A percentile compares a stretch with the other conserved stretches of the same genome.
Conservation (phyloP, 2,797 vertebrate species). For the Emydoidea blandingii region DNA sequence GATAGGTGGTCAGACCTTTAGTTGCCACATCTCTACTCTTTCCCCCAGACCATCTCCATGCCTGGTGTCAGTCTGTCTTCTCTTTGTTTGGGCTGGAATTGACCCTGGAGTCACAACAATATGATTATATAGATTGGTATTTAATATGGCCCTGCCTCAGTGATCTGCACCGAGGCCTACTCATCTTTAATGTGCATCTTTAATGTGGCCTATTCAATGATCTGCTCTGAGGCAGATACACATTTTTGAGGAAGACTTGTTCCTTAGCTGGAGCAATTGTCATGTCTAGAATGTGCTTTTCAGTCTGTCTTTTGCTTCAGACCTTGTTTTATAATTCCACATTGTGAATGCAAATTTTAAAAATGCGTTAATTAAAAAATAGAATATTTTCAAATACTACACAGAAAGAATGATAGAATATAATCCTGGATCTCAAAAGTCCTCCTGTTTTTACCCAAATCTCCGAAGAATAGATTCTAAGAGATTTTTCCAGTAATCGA, state of each 20-base stretch:
- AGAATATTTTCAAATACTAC: background rate
- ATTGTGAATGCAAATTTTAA: background rate
- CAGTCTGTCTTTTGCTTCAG: background rate
- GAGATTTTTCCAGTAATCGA: slow-evolving; percentile 1
- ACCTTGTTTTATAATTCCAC: background rate
- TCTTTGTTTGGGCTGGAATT: background rate
- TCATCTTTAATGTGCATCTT: background rate
- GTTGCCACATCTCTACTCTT: background rate
- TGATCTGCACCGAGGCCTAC: background rate
- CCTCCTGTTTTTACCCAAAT: background rate
- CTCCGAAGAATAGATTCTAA: background rate
- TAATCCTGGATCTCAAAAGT: background rate
- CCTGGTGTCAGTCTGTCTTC: background rate
- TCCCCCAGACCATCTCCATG: background rate
- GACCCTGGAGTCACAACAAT: background rate
- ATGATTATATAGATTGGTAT: fast-evolving
- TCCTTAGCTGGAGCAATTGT: background rate
- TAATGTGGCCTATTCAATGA: background rate
- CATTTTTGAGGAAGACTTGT: background rate
- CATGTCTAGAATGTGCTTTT: background rate
- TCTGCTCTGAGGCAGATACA: fast-evolving
- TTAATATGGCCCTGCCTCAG: no score
- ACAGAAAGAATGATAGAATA: background rate
- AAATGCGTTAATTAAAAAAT: background rate
- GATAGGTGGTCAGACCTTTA: background rate